Base-by-base conservation (phyloP, 2,113 vertebrate species). In the Hyaena hyaena region DNA sequence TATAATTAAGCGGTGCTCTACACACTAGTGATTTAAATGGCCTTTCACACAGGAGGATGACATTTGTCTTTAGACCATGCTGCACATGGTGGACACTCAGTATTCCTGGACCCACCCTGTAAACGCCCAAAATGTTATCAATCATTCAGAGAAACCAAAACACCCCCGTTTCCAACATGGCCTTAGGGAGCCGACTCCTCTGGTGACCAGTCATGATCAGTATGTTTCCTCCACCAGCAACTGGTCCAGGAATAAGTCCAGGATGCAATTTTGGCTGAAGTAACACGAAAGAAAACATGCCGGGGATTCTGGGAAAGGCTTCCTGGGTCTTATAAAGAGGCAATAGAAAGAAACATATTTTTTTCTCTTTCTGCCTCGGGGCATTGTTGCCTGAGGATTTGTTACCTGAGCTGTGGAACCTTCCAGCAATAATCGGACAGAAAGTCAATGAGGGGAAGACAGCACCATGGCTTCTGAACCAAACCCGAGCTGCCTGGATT, bases 251-350 rank as follows among this genome's bases (percentile, higher is more conserved):
- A 74, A 53, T 0, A 55, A 9, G 5, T 15, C 4, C 1, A 7
- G 53, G 14, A 3, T 48, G 7, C 14, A 9, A 17, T 77, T 79
- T 10, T 24, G 76, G 58, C 28, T 8, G 10, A 76, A 58, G 74
- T 14, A 2, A 28, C 1, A 1, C 0, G 16, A 3, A 5, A 66
- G 50, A 35, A 39, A 23, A 21, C 9, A 24, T 1, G 0, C 26
- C 5, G 31, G 50, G 23, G 73, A 14, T 45, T 28, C 73, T 63
- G 24, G 35, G 26, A 83, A 33, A 31, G 61, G 31, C 19, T 45
- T 65, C 35, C 16, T 23, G 35, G 14, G 50, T 79, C 26, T 58
- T 4, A 16, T 1, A 48, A 48, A 68, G 68, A 58, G 12, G 50
- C 2, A 3, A 2, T 16, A 28, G 83, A 71, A 66, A 61, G 35